A percentile compares a stretch with the other conserved stretches of the same genome.
phyloP scores from a whole-genome alignment of 2,797 vertebrate genomes.

The Serranus cabrilla region DNA sequence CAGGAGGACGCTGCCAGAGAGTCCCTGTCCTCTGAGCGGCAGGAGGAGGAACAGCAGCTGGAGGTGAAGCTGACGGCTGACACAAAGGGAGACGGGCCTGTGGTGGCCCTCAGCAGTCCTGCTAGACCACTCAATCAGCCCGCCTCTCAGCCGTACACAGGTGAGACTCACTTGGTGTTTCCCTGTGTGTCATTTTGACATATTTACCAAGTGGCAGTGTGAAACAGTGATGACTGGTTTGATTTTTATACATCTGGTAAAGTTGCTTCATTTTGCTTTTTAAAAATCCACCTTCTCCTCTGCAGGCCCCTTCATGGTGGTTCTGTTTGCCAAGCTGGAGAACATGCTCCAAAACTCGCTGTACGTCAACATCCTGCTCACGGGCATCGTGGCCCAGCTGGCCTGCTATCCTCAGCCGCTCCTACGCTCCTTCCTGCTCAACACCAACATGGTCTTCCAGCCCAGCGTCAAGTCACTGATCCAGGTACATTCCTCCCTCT shows the following conservation, averaged over 20 bases:
- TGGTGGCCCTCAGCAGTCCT: constrained; percentile 86
- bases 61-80: constrained; percentile 68
- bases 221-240: neutral
- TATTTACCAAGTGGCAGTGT: neutral
- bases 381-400: constrained; percentile 94
- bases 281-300: neutral
- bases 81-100: constrained; percentile 67
- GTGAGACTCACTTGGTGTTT: constrained; percentile 71
- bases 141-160: constrained; percentile 92
- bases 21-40: constrained; percentile 40
- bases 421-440: constrained; percentile 98
- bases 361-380: constrained; percentile 97
- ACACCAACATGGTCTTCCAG: constrained; percentile 99
- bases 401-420: constrained; percentile 97
- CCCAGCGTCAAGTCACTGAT: constrained; percentile 97
- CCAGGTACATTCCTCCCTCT: constrained; percentile 85
- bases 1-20: constrained; percentile 66
- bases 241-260: neutral
- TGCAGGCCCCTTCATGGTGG: constrained; percentile 93
- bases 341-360: constrained; percentile 98
- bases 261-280: neutral
- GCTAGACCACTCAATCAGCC: constrained; percentile 85
- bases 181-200: neutral
- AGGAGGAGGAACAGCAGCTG: constrained; percentile 83
- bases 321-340: constrained; percentile 96